Conservation (phyloP, 2,888 invertebrate species). For the Pollenia amentaria region DNA sequence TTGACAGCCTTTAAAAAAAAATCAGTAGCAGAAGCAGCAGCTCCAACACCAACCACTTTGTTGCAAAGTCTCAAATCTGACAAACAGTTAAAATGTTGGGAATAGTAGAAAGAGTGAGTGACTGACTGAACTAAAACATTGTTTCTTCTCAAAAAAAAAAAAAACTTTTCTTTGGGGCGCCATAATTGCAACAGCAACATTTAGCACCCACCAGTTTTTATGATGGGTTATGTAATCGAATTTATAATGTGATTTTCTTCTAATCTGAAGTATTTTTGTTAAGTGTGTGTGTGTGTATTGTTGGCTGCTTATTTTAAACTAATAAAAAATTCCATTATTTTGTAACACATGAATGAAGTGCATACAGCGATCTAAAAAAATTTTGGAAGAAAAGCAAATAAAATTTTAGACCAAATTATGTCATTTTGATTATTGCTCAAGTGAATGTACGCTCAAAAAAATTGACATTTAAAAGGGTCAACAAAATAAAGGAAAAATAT, state of each 20-base stretch:
- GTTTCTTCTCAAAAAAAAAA: not conserved
- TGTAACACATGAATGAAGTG: conserved; percentile 38
- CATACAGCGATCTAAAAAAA: not conserved
- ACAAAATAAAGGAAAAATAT: not conserved
- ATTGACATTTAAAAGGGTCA: conserved; percentile 49
- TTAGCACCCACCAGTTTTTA: conserved; percentile 61
- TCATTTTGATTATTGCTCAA: conserved; percentile 31
- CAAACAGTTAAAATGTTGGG: conserved; percentile 35
- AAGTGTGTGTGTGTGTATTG: conserved; percentile 3
- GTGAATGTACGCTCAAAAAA: conserved; percentile 10
- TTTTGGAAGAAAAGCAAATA: not conserved
- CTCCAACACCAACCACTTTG: conserved; percentile 22
- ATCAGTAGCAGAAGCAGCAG: conserved; percentile 35
- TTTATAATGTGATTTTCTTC: conserved; percentile 47
- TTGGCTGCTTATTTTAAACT: conserved; percentile 22
- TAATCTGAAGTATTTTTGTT: not conserved
- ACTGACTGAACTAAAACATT: not conserved
- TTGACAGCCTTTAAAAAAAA: conserved; percentile 52
- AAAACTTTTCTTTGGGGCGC: conserved; percentile 44
- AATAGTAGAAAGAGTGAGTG: conserved; percentile 11
- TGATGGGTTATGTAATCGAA: conserved; percentile 68
- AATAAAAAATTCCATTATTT: conserved; percentile 52
- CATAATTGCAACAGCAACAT: conserved; percentile 35
- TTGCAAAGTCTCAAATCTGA: conserved; percentile 22
- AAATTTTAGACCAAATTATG: conserved; percentile 46